phyloP scores from a whole-genome alignment of 2,113 vertebrate species.

The Carettochelys insculpta region DNA sequence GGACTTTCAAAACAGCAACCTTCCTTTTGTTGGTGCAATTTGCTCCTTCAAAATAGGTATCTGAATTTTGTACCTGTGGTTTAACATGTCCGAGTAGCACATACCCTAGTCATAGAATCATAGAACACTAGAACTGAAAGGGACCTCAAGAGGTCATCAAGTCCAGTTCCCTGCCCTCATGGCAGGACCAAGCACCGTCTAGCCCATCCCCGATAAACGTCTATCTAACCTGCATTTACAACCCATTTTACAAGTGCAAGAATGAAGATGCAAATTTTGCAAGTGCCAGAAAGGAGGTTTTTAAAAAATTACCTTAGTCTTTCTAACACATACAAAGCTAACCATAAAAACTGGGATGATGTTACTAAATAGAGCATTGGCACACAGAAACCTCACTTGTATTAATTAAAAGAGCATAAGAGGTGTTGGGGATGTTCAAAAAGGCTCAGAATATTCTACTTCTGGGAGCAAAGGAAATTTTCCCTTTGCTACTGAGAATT shows the following conservation, averaged over 20 bases:
- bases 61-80: not conserved
- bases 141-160: no score
- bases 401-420: not conserved
- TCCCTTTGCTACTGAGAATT: not conserved
- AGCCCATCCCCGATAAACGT: no score
- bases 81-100: not conserved
- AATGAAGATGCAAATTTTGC: not conserved
- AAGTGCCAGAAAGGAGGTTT: not conserved
- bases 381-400: not conserved
- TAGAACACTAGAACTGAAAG: no score
- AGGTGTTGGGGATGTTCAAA: not conserved
- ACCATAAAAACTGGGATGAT: not conserved
- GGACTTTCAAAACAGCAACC: fast-evolving
- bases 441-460: not conserved
- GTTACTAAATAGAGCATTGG: no score
- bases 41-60: not conserved
- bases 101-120: no score
- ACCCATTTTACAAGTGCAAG: not conserved
- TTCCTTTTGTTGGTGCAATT: not conserved
- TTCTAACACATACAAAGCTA: not conserved
- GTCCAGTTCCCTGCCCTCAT: no score
- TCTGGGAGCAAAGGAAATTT: not conserved
- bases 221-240: not conserved
- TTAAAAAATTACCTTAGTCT: not conserved
- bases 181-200: no score